phyloP scores from a whole-genome alignment of 1,140 invertebrate species.

The Acromyrmex heyeri region DNA sequence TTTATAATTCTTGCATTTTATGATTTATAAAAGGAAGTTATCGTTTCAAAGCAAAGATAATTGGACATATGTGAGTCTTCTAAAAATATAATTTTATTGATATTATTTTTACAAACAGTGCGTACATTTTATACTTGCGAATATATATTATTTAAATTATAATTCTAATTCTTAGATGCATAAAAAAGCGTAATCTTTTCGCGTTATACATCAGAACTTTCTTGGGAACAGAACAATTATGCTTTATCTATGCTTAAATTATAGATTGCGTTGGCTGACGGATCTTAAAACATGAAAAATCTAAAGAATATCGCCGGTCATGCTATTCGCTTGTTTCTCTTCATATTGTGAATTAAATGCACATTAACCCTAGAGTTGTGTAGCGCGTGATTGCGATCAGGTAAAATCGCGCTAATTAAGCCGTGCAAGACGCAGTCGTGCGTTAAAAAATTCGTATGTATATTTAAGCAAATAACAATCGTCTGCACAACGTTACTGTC shows the following conservation, averaged over 20 bases:
- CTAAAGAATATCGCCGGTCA: conserved; percentile 41
- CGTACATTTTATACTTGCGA: background rate
- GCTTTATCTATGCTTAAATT: conserved; percentile 40
- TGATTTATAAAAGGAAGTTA: background rate
- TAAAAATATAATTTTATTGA: background rate
- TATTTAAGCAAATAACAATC: conserved; percentile 60
- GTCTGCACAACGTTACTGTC: background rate
- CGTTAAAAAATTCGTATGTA: conserved; percentile 60
- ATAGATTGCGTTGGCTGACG: conserved; percentile 22
- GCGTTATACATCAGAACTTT: background rate
- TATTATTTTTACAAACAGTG: background rate
- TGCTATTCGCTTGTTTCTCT: conserved; percentile 24
- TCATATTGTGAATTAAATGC: conserved; percentile 69
- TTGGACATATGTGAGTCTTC: background rate
- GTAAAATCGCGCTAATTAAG: conserved; percentile 68
- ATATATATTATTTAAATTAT: background rate
- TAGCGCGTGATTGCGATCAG: conserved; percentile 65
- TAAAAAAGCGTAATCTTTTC: conserved; percentile 25
- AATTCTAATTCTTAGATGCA: background rate
- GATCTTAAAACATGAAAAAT: conserved; percentile 18
- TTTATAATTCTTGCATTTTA: background rate
- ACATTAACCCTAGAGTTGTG: conserved; percentile 64
- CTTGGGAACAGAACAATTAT: conserved; percentile 32
- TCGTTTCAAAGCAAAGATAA: background rate
- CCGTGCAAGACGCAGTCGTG: conserved; percentile 46